Conservation (phyloP, 1,140 invertebrate species). For the Colletes latitarsis region DNA sequence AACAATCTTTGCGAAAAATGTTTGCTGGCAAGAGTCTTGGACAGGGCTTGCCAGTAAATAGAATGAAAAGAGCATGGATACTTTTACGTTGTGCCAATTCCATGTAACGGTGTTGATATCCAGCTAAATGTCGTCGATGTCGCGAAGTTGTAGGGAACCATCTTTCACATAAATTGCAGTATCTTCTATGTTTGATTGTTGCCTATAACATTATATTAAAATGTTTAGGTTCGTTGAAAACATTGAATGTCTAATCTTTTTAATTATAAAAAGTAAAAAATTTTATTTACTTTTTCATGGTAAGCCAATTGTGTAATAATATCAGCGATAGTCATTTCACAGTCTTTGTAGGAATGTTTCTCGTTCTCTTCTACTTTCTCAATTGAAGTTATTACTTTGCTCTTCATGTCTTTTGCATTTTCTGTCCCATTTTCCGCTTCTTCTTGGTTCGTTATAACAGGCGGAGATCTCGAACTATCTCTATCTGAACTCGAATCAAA, state of each 20-base stretch:
- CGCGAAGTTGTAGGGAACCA: conserved; percentile 77
- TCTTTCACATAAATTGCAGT: conserved; percentile 78
- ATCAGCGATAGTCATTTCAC: conserved; percentile 74
- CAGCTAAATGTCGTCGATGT: conserved; percentile 75
- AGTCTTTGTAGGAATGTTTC: conserved; percentile 57
- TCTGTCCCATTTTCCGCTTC: conserved; percentile 7
- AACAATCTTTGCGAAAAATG: conserved; percentile 72
- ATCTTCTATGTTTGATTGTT: conserved; percentile 76
- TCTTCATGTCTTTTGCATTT: conserved; percentile 24
- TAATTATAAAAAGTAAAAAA: neutral
- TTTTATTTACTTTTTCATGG: conserved; percentile 75
- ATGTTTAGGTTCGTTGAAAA: neutral
- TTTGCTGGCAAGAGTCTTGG: conserved; percentile 75
- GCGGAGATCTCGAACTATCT: conserved; percentile 74
- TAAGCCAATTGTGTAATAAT: conserved; percentile 76
- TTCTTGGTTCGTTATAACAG: conserved; percentile 75
- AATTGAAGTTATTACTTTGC: conserved; percentile 51
- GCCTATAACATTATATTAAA: conserved; percentile 62
- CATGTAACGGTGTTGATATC: conserved; percentile 78
- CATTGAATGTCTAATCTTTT: neutral
- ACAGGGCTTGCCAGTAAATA: conserved; percentile 79
- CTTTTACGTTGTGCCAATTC: conserved; percentile 79
- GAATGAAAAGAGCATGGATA: conserved; percentile 78
- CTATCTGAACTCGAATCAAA: conserved; percentile 65
- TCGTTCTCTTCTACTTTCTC: conserved; percentile 57